Conservation (phyloP, 2,113 vertebrate genomes). For the Gallinago media region DNA sequence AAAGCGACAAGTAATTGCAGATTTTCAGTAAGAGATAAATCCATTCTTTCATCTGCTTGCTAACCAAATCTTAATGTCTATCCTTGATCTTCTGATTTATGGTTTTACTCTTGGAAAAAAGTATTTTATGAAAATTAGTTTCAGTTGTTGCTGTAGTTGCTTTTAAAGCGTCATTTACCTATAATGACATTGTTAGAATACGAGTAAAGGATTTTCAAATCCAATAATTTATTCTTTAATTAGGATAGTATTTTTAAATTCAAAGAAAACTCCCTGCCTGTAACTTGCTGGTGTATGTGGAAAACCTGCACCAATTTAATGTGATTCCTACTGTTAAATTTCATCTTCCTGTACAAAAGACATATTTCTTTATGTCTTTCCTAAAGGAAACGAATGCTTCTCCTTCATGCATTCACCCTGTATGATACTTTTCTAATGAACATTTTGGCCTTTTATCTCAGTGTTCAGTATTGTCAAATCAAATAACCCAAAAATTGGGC, state of each 20-base stretch:
- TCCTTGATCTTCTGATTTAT: not conserved
- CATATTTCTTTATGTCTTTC: not conserved
- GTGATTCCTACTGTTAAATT: not conserved
- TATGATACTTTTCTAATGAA: not conserved
- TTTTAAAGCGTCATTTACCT: not conserved
- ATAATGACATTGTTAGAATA: not conserved
- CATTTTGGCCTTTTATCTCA: not conserved
- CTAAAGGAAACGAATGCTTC: not conserved
- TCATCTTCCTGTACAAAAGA: not conserved
- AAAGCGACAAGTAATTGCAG: not conserved
- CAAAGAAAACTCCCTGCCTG: not conserved
- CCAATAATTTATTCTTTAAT: not conserved
- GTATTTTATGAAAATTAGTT: not conserved
- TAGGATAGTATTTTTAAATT: not conserved
- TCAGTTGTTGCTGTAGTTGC: not conserved
- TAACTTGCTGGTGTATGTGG: not conserved
- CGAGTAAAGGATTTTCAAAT: not conserved
- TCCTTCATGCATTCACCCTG: not conserved
- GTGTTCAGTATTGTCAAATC: not conserved
- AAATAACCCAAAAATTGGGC: not conserved
- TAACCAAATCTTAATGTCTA: not conserved
- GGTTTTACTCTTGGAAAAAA: not conserved
- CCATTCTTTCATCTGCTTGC: not conserved
- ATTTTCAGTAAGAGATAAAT: not conserved
- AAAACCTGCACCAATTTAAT: not conserved